phyloP scores from a whole-genome alignment of 2,113 vertebrate species.

The Heptranchias perlo region DNA sequence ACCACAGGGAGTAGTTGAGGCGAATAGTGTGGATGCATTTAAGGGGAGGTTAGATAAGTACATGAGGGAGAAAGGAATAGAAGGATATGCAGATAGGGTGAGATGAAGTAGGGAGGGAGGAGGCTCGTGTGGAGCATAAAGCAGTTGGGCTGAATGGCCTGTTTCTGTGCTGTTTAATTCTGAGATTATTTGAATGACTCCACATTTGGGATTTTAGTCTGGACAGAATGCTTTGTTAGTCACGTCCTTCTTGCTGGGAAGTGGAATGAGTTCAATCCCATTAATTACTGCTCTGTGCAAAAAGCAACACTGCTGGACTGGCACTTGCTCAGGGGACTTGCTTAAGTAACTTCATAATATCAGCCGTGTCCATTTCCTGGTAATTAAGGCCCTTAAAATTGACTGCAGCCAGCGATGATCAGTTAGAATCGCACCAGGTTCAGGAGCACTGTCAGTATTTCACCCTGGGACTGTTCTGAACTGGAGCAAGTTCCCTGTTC shows the following conservation, averaged over 20 bases:
- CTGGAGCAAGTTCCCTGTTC: background rate
- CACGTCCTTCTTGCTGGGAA: background rate
- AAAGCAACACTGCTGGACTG: background rate
- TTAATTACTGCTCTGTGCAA: background rate
- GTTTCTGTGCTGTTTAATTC: no score
- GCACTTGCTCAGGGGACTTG: background rate
- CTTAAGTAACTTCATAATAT: background rate
- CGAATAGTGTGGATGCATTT: no score
- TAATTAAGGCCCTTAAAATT: background rate
- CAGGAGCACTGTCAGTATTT: background rate
- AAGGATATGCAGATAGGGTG: no score
- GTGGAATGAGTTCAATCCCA: background rate
- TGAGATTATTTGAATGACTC: background rate
- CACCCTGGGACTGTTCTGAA: background rate
- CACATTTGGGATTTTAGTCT: background rate
- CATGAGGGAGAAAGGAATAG: no score
- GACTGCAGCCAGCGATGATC: background rate
- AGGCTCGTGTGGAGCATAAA: no score
- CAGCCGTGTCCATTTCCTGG: background rate
- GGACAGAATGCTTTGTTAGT: background rate
- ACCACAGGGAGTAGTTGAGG: no score
- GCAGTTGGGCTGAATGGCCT: no score
- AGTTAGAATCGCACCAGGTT: background rate
- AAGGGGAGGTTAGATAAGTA: no score
- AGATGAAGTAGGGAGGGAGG: no score